Evolutionary conservation across 35 echinoderm and acorn worm species (phyloP), one percentile per base, ranked within the genome.

Genomic region (Lytechinus pictus): DNA sequence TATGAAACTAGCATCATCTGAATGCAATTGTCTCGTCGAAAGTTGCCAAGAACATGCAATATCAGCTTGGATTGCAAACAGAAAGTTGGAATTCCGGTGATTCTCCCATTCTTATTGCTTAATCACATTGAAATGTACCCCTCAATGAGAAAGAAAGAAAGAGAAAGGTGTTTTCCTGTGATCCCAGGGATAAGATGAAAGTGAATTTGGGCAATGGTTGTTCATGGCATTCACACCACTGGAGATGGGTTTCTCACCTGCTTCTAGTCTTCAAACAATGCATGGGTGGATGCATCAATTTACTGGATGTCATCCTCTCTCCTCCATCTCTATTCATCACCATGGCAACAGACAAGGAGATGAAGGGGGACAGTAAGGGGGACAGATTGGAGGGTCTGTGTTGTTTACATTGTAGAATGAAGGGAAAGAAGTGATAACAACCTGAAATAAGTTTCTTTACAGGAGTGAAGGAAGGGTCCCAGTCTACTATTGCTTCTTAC

Each of bases 211-310:
- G 66, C 66, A 79, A 79, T 79, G 66, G 56, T 58, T 58, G 9
- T 58, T 24, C 66, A n/a, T 79, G 66, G 66, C 66, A 79, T 79
- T 79, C 66, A 79, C 66, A 79, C 66, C 19, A 79, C 66, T 16
- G 66, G 66, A 79, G 66, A 79, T 79, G 66, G 19, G 16, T 79
- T 79, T 79, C 66, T 79, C 66, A 79, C 66, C 66, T 79, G 66
- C 66, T 79, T 6, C 19, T 24, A 79, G 66, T 79, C 66, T 79
- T 79, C 66, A 79, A 79, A 79, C 66, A 79, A 79, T 79, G 66
- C 66, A 79, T 79, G 66, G 66, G 66, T 79, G 66, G 66, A 79
- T 79, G 66, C 66, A 79, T 79, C 66, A 79, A 79, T 79, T 79
- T 79, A 16, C 66, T 79, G 66, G 66, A 79, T 79, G 66, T 79